Conservation (phyloP, 2,797 vertebrate species). For the Hapalemur alaotrensis region DNA sequence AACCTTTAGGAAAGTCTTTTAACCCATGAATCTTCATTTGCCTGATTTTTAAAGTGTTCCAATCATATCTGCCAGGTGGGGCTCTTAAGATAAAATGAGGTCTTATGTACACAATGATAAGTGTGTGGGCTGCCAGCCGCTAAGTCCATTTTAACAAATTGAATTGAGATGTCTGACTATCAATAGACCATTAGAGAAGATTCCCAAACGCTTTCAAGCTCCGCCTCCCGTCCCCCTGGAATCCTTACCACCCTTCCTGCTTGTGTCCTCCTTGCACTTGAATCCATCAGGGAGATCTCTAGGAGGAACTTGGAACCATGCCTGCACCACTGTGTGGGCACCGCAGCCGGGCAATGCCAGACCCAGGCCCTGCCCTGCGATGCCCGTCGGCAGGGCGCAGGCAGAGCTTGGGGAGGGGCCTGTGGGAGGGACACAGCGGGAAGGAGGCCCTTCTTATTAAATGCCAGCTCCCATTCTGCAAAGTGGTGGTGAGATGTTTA, state of each 20-base stretch:
- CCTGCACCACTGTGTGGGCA: neutral
- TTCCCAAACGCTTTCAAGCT: neutral
- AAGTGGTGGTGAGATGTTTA: neutral
- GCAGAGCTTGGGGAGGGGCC: neutral
- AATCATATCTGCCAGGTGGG: neutral
- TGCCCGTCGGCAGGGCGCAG: neutral
- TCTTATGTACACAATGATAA: neutral
- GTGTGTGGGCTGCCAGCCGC: no score
- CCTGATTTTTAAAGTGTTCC: neutral
- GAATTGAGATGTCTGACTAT: neutral
- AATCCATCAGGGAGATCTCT: neutral
- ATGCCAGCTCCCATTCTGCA: neutral
- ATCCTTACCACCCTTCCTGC: neutral
- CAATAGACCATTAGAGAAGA: neutral
- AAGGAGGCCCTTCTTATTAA: neutral
- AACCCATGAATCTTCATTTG: neutral
- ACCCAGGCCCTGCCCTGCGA: neutral
- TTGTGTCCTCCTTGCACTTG: neutral
- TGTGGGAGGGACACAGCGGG: neutral
- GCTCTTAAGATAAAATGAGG: neutral
- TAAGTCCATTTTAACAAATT: neutral
- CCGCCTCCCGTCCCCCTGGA: fast-evolving
- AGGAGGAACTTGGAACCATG: neutral
- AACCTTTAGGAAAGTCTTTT: neutral
- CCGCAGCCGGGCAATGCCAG: slow-evolving; percentile 16